Percentiles rank a stretch among this genome's conserved stretches.
Evolutionary conservation across 1,140 invertebrate genomes (phyloP).

Genomic region (Pseudomyrmex concolor): DNA sequence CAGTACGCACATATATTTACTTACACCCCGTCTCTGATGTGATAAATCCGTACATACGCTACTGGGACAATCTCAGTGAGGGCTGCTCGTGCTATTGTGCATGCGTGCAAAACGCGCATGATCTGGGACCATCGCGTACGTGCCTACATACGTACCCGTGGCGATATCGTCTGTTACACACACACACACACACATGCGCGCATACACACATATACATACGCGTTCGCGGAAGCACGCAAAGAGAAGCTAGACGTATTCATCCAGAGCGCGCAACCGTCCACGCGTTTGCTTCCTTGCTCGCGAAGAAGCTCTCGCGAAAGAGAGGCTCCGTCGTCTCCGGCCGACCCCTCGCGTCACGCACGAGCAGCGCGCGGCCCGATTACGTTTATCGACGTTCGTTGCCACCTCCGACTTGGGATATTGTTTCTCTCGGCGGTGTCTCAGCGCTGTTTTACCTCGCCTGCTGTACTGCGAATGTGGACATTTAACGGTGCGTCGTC

Average conservation of each 20-base stretch:
- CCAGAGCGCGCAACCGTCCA: slow-evolving; percentile 34
- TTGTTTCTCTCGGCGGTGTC: neutral
- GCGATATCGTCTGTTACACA: too few relatives aligned
- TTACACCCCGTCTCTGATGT: too few relatives aligned
- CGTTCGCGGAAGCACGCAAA: neutral
- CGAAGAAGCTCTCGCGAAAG: slow-evolving; percentile 4
- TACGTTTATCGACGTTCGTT: slow-evolving; percentile 5
- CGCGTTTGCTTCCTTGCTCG: slow-evolving; percentile 3
- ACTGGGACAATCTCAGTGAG: too few relatives aligned
- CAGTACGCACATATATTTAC: too few relatives aligned
- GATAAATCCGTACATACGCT: too few relatives aligned
- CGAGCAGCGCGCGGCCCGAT: slow-evolving; percentile 7
- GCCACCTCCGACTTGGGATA: slow-evolving; percentile 2
- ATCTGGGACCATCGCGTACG: too few relatives aligned
- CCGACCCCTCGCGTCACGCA: slow-evolving; percentile 45
- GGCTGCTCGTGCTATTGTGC: too few relatives aligned
- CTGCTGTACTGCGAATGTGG: slow-evolving; percentile 67
- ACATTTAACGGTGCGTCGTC: slow-evolving; percentile 62
- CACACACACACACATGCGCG: too few relatives aligned
- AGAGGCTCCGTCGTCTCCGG: slow-evolving; percentile 36
- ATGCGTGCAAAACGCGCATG: too few relatives aligned
- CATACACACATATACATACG: too few relatives aligned
- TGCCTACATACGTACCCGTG: too few relatives aligned
- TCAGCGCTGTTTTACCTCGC: neutral
- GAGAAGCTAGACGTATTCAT: neutral